A percentile compares a stretch with the other conserved stretches of the same genome.
phyloP scores from a whole-genome alignment of 2,888 invertebrate genomes.

The Kuschelorhynchus macadamiae region DNA sequence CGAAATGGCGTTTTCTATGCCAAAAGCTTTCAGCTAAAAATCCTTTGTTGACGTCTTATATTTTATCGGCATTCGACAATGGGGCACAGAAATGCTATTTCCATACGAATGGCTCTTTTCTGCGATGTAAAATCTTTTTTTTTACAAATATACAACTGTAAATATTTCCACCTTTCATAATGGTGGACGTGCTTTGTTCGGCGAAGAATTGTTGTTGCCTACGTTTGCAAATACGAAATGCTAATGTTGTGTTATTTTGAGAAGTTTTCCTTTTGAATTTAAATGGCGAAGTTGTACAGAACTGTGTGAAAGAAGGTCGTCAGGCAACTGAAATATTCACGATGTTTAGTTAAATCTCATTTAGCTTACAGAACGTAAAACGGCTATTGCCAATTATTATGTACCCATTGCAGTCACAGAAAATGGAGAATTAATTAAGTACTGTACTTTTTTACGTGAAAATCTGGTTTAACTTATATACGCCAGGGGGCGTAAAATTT shows the following conservation, averaged over 20 bases:
- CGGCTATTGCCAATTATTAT: too few relatives aligned
- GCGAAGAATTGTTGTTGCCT: slow-evolving; percentile 59
- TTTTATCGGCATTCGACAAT: slow-evolving; percentile 69
- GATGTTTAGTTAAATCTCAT: too few relatives aligned
- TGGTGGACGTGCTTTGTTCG: slow-evolving; percentile 63
- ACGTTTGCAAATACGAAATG: slow-evolving; percentile 57
- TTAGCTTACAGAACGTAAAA: too few relatives aligned
- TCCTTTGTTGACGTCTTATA: slow-evolving; percentile 69
- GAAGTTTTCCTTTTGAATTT: slow-evolving; percentile 26
- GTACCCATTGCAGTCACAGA: too few relatives aligned
- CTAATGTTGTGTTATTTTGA: slow-evolving; percentile 52
- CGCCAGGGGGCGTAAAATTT: too few relatives aligned
- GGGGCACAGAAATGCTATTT: slow-evolving; percentile 66
- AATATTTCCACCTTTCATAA: slow-evolving; percentile 67
- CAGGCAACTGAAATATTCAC: background rate
- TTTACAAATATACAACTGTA: slow-evolving; percentile 65
- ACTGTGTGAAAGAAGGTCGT: background rate
- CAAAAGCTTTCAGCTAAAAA: slow-evolving; percentile 65
- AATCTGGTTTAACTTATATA: too few relatives aligned
- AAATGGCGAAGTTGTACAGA: slow-evolving; percentile 1
- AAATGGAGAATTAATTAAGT: too few relatives aligned
- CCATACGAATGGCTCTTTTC: slow-evolving; percentile 69
- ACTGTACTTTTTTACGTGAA: too few relatives aligned
- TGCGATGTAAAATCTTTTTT: slow-evolving; percentile 67
- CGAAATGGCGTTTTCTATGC: slow-evolving; percentile 55